These are phyloP conservation scores for Scaptomyza parva DNA, from an alignment of 2,888 invertebrate species.

Conservation along the genomic window DNA sequence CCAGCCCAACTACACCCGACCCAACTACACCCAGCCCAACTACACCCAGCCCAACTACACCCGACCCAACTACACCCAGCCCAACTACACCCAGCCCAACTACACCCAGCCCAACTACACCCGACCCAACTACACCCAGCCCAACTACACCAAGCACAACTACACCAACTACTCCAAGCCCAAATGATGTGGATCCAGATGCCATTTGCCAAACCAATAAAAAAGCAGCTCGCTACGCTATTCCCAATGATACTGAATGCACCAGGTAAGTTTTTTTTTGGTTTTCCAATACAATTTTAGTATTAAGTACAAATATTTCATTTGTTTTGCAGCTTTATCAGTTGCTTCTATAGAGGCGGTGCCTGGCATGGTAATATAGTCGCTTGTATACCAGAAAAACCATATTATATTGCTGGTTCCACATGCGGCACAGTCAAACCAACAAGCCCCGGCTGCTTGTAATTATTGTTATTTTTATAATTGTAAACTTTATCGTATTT, in stretches of 20 bases:
- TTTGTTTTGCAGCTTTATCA: slow-evolving; percentile 57
- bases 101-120: not conserved
- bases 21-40: not conserved
- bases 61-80: no score
- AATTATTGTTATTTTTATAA: slow-evolving; percentile 12
- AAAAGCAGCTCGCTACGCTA: slow-evolving; percentile 59
- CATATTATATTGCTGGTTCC: slow-evolving; percentile 42
- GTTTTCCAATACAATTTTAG: not conserved
- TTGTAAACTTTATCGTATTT: not conserved
- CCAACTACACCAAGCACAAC: no score
- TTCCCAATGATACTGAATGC: slow-evolving; percentile 67
- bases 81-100: no score
- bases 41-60: no score
- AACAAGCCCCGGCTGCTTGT: slow-evolving; percentile 39
- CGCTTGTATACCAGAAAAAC: slow-evolving; percentile 38
- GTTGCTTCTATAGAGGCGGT: slow-evolving; percentile 44
- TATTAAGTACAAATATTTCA: not conserved
- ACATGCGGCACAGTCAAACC: slow-evolving; percentile 52
- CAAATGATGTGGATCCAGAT: slow-evolving; percentile 20
- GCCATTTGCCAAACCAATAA: slow-evolving; percentile 29
- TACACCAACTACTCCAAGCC: no score
- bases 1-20: no score
- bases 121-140: not conserved
- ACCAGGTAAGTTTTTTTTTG: slow-evolving; percentile 49
- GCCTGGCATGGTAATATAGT: slow-evolving; percentile 31